Evolutionary conservation across 1,140 invertebrate genomes (phyloP), one percentile per base, ranked within the genome.

Genomic region (Oreohelix idahoensis): DNA sequence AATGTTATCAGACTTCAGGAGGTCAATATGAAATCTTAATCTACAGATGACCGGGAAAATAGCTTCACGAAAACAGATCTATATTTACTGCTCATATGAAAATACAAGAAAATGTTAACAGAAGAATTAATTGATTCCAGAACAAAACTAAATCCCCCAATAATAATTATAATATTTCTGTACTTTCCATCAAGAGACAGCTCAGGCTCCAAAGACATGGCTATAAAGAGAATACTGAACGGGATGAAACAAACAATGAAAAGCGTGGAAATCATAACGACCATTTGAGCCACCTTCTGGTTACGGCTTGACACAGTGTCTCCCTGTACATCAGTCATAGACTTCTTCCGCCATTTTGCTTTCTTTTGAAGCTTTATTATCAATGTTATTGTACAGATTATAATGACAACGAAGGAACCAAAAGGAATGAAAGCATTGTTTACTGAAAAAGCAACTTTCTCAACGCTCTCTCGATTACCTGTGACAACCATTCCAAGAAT

Each of bases 131-230:
- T 49, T 49, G 45, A 49, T 49, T 49, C 45, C 8, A 49, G 45
- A 11, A 17, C 17, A 49, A 49, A 17, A 11, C 10, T 17, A 17
- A 49, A 49, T 11, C 45, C 45, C 17, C 45, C 45, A 17, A 49
- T 49, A 49, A 49, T 17, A 49, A 49, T 8, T 8, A 8, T 11
- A 8, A 49, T 11, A 29, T 77, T 77, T 15, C 17, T 36, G n/a
- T 77, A 77, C 32, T 53, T 77, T 15, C 74, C 74, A 36, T 77
- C 32, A n/a, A 77, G 42, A 38, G 45, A 45, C 13, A 77, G 32
- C n/a, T 53, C 74, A 20, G 74, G 42, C n/a, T 51, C 74, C 4
- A 51, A 15, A 2, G 74, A 42, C 26, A 51, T 51, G 2, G 36
- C 74, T 45, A 77, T 45, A 77, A 77, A 77, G 13, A 77, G 10